Conservation (phyloP, 2,797 vertebrate species). For the Philypnodon macrostomus region DNA sequence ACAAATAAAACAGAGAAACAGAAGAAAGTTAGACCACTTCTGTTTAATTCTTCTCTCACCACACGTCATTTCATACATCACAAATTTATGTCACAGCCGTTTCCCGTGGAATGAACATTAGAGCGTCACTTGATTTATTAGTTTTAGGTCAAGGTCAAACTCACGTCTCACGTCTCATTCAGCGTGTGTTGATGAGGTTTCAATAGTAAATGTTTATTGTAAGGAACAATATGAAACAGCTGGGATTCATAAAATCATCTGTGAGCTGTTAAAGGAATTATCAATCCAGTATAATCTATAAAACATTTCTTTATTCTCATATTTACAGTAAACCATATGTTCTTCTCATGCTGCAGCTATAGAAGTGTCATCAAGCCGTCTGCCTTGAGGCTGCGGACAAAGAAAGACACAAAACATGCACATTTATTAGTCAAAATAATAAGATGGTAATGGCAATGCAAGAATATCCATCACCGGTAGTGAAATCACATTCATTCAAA, state of each 20-base stretch:
- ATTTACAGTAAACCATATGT: slow-evolving; percentile 30
- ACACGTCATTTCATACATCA: slow-evolving; percentile 33
- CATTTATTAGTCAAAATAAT: no score
- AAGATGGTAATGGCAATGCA: no score
- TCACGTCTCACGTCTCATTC: slow-evolving; percentile 13
- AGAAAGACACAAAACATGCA: not conserved
- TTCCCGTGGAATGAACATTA: slow-evolving; percentile 15
- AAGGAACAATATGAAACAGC: slow-evolving; percentile 35
- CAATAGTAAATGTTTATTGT: slow-evolving; percentile 16
- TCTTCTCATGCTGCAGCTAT: slow-evolving; percentile 84
- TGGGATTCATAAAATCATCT: slow-evolving; percentile 42
- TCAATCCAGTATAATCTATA: slow-evolving; percentile 17
- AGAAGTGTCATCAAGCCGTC: slow-evolving; percentile 82
- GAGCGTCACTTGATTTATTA: slow-evolving; percentile 1
- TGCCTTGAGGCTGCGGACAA: slow-evolving; percentile 88
- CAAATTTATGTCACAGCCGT: slow-evolving; percentile 9
- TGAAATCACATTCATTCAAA: no score
- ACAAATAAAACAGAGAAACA: slow-evolving; percentile 3
- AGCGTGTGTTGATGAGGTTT: slow-evolving; percentile 16
- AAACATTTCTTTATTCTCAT: slow-evolving; percentile 5
- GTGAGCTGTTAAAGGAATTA: slow-evolving; percentile 22
- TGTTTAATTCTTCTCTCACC: slow-evolving; percentile 44
- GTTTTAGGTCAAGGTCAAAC: not conserved
- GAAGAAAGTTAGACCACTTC: slow-evolving; percentile 19
- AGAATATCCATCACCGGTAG: no score